A percentile compares a stretch with the other conserved stretches of the same genome.
Evolutionary conservation across 2,113 vertebrate genomes (phyloP).

Genomic region (Oxyruncus cristatus): DNA sequence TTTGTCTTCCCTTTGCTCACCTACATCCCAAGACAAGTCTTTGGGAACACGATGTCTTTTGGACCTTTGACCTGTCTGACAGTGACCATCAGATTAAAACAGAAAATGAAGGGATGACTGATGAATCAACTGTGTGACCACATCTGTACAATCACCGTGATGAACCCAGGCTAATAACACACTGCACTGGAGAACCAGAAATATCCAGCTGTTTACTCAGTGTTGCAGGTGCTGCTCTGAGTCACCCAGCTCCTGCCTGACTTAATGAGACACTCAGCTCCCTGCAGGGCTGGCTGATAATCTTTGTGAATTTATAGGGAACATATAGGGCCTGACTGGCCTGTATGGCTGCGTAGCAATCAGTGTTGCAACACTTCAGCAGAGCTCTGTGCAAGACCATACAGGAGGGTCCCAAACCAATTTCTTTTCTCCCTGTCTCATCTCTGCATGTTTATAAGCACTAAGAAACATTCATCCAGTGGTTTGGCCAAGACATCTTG

Average conservation of each 20-base stretch:
- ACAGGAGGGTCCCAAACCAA: neutral
- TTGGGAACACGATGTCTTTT: neutral
- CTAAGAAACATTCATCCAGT: neutral
- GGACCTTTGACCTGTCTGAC: neutral
- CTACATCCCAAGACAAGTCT: neutral
- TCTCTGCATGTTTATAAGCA: neutral
- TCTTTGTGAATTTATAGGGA: neutral
- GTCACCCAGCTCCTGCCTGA: neutral
- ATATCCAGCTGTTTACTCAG: conserved; percentile 21
- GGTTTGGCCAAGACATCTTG: rapidly evolving
- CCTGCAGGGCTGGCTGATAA: neutral
- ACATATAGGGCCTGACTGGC: neutral
- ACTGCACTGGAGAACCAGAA: neutral
- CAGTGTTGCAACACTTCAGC: neutral
- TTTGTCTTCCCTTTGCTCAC: neutral
- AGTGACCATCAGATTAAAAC: conserved; percentile 31
- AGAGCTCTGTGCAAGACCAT: neutral
- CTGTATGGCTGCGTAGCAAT: neutral
- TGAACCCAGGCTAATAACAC: conserved; percentile 36
- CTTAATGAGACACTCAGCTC: neutral
- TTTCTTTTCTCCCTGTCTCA: neutral
- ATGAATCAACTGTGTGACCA: neutral
- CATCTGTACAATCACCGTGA: neutral
- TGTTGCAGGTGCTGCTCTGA: conserved; percentile 33
- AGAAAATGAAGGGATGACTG: neutral